Base-by-base conservation (phyloP, 2,888 invertebrate species). In the Morpho deidamia region DNA sequence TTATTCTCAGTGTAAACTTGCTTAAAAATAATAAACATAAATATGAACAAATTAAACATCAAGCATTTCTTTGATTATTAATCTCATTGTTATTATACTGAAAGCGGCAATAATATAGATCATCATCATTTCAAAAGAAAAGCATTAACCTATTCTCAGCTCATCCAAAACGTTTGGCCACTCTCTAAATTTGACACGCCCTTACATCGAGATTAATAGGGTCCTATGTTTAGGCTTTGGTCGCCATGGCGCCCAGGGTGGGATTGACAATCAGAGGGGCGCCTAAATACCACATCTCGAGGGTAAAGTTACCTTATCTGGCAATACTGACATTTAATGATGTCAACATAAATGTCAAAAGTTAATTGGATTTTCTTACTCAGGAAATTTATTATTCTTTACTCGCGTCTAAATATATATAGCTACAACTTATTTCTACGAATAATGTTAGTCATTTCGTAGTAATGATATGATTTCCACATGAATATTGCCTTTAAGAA, bases 151-250 rank as follows among this genome's bases (percentile, higher is more conserved):
- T 51, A 52, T 59, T 38, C n/a, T n/a, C n/a, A n/a, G 14, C 33
- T n/a, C n/a, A 44, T 48, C 37, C 39, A 47, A 43, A 65, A 47
- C 57, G 54, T 63, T 56, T 68, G 71, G 71, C 69, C 69, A 78
- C 80, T 74, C 72, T 72, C 63, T 62, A 46, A 56, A 73, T 76
- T 78, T 74, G 79, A 73, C 76, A 81, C 86, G 78, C 86, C 86
- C 83, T 82, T 69, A 70, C 78, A 66, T 66, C 62, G 83, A 85
- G 87, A 87, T 86, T 87, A 85, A 86, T 87, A 82, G 82, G 79
- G 79, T 75, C 64, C 65, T 65, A 65, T 88, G 88, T 88, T 86
- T 87, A 81, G 83, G 72, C 76, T 68, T 63, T 71, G 72, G 86
- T 88, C 74, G 76, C 74, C 81, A 86, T 86, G 74, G 81, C 78